Percentiles rank a stretch among this genome's conserved stretches.
These are phyloP conservation scores for Oxygymnocypris stewartii DNA, from an alignment of 2,113 vertebrate genomes.

Conservation along the genomic window DNA sequence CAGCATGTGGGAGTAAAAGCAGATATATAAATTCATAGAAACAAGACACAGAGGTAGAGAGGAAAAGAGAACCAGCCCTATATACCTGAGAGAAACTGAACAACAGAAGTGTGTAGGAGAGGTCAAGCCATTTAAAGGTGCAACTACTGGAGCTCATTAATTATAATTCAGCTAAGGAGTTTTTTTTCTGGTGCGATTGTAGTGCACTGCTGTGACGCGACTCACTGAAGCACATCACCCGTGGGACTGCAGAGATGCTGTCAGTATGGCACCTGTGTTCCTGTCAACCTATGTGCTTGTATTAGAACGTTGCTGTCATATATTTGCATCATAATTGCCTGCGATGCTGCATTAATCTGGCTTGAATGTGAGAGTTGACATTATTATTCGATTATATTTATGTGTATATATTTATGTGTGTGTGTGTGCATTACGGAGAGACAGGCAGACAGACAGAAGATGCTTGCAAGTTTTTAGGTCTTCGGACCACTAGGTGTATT, in stretches of 20 bases:
- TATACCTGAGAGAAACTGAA: conserved; percentile 41
- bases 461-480: not conserved
- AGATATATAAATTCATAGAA: conserved; percentile 19
- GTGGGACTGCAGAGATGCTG: conserved; percentile 68
- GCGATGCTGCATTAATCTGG: conserved; percentile 53
- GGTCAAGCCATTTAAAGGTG: conserved; percentile 40
- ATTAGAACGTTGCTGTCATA: conserved; percentile 61
- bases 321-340: conserved; percentile 73
- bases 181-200: conserved; percentile 11
- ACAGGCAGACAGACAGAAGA: not conserved
- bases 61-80: conserved; percentile 10
- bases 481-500: not conserved
- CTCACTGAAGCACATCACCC: conserved; percentile 69
- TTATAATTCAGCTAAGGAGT: conserved; percentile 60
- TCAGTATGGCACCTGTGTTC: conserved; percentile 71
- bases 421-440: conserved; percentile 26
- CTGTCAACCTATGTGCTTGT: conserved; percentile 71
- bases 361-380: conserved; percentile 48
- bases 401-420: conserved; percentile 30
- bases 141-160: conserved; percentile 65
- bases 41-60: not conserved
- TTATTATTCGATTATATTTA: conserved; percentile 48
- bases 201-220: conserved; percentile 57
- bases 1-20: conserved; percentile 6
- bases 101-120: conserved; percentile 36